These are phyloP conservation scores for Chaetodon trifasciatus DNA, from an alignment of 2,797 vertebrate genomes.

Conservation along the genomic window DNA sequence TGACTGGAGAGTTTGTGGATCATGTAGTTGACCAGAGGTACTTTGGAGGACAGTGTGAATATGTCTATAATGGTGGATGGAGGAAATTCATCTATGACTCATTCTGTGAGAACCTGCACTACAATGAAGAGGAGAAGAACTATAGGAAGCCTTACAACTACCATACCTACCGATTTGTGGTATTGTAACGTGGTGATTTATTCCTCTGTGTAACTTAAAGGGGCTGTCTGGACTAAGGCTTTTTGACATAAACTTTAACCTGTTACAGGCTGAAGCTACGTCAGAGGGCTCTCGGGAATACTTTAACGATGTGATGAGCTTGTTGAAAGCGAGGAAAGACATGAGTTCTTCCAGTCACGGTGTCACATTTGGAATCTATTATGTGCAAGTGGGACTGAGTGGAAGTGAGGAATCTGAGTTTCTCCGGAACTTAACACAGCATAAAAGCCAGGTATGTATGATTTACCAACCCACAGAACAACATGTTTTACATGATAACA, in stretches of 20 bases:
- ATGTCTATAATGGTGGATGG: constrained; percentile 96
- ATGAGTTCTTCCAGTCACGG: constrained; percentile 50
- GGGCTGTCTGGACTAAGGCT: background rate
- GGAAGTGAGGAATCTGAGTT: constrained; percentile 47
- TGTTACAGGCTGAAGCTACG: constrained; percentile 88
- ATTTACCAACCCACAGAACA: background rate
- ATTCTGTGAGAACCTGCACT: constrained; percentile 90
- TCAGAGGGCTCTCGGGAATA: constrained; percentile 86
- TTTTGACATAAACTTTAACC: constrained; percentile 14
- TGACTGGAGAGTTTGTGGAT: constrained; percentile 83
- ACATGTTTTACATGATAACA: constrained; percentile 5
- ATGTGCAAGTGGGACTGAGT: constrained; percentile 56
- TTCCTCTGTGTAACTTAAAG: background rate
- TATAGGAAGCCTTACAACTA: constrained; percentile 95
- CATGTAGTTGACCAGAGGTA: constrained; percentile 86
- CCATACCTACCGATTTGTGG: constrained; percentile 90
- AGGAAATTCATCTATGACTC: constrained; percentile 89
- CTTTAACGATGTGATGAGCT: constrained; percentile 80
- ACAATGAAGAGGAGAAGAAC: constrained; percentile 92
- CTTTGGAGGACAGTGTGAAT: constrained; percentile 92
- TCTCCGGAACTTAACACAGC: constrained; percentile 84
- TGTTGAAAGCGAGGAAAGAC: constrained; percentile 81
- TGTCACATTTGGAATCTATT: constrained; percentile 64
- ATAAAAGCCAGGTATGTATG: constrained; percentile 88
- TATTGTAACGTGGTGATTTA: constrained; percentile 66